Percentiles rank a stretch among this genome's conserved stretches.
Evolutionary conservation across 1,140 invertebrate species (phyloP).

Genomic region (Eriosoma lanigerum): DNA sequence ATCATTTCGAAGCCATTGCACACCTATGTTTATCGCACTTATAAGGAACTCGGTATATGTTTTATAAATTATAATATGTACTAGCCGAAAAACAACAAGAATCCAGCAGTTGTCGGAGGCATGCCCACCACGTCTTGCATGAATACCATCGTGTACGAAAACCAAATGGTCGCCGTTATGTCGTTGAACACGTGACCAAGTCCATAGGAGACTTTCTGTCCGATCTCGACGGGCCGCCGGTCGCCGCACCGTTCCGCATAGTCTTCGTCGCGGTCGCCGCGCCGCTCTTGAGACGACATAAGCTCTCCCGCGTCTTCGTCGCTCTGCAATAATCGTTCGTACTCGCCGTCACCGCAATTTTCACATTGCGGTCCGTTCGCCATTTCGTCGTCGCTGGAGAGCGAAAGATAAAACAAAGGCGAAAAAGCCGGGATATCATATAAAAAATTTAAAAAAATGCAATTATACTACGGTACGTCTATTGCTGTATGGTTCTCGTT

Average conservation of each 20-base stretch:
- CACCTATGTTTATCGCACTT: too few relatives aligned
- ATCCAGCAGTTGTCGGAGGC: conserved; percentile 72
- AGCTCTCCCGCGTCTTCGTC: not conserved
- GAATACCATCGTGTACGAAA: conserved; percentile 87
- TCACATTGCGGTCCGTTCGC: not conserved
- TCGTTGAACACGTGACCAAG: conserved; percentile 90
- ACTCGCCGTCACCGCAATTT: conserved; percentile 11
- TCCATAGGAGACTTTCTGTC: conserved; percentile 69
- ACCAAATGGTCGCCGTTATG: conserved; percentile 89
- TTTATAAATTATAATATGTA: not conserved
- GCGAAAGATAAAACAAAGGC: too few relatives aligned
- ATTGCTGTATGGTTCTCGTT: too few relatives aligned
- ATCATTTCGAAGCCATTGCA: too few relatives aligned
- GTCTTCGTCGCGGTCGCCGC: not conserved
- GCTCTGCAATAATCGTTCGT: conserved; percentile 27
- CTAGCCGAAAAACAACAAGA: conserved; percentile 72
- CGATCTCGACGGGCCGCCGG: not conserved
- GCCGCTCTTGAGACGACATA: not conserved
- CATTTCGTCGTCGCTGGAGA: not conserved
- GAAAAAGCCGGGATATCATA: too few relatives aligned
- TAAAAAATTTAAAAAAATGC: too few relatives aligned
- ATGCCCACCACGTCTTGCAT: conserved; percentile 77
- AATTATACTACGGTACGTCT: too few relatives aligned
- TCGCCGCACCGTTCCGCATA: too few relatives aligned
- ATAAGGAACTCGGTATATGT: too few relatives aligned